Evolutionary conservation across 2,113 vertebrate species (phyloP).

Genomic region (Cairina moschata): DNA sequence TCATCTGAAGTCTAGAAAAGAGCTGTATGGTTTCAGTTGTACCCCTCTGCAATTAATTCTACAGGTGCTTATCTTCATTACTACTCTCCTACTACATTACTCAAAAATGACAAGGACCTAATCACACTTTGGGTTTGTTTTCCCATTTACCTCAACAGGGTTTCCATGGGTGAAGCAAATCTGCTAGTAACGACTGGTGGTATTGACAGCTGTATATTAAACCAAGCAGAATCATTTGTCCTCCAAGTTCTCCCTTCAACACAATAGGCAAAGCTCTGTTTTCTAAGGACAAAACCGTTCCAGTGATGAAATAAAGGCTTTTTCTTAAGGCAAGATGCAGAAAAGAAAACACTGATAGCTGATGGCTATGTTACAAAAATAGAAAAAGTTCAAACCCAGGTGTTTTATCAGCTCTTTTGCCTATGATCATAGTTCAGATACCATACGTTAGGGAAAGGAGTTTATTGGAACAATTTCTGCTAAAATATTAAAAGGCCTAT

Average conservation of each 20-base stretch:
- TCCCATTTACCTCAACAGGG: neutral
- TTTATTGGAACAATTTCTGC: neutral
- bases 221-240: neutral
- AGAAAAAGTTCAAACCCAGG: neutral
- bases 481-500: neutral
- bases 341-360: neutral
- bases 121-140: neutral
- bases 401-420: neutral
- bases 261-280: neutral
- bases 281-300: neutral
- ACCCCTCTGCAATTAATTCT: neutral
- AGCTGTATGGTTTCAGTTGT: rapidly evolving
- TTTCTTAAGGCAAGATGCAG: neutral
- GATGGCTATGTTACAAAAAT: neutral
- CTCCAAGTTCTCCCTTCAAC: neutral
- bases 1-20: neutral
- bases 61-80: neutral
- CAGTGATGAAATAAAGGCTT: neutral
- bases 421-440: neutral
- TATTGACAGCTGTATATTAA: conserved; percentile 16
- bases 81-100: neutral
- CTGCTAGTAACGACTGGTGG: neutral
- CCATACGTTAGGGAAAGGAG: neutral
- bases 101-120: neutral
- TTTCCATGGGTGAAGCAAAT: neutral